Evolutionary conservation across 2,113 vertebrate species (phyloP).

Genomic region (Lepus europaeus): DNA sequence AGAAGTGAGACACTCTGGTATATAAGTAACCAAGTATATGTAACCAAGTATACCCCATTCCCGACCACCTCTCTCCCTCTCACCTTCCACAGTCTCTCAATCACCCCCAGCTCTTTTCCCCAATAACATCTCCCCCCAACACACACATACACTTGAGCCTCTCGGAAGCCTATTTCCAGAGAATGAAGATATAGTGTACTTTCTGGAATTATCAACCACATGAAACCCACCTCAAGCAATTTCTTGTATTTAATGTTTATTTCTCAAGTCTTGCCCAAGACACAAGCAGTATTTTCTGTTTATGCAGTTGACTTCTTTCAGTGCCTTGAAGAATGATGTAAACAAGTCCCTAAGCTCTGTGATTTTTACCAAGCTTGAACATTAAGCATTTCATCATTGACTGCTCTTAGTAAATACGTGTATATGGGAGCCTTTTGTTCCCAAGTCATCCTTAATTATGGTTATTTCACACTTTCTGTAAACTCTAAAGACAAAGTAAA

Average conservation of each 20-base stretch:
- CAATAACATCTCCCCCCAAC: too few relatives aligned
- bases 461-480: conserved; percentile 58
- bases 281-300: conserved; percentile 44
- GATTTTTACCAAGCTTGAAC: conserved; percentile 19
- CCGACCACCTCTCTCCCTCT: not conserved
- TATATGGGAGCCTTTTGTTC: not conserved
- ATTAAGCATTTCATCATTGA: conserved; percentile 17
- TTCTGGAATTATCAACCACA: conserved; percentile 50
- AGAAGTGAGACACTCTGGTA: not conserved
- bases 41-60: not conserved
- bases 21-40: not conserved
- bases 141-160: not conserved
- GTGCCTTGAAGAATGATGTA: conserved; percentile 50
- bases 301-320: conserved; percentile 47
- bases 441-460: conserved; percentile 64
- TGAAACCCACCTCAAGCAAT: conserved; percentile 42
- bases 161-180: conserved; percentile 42
- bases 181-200: conserved; percentile 27
- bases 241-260: conserved; percentile 63
- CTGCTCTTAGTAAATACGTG: not conserved
- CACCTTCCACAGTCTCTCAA: not conserved
- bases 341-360: not conserved
- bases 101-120: not conserved
- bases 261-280: not conserved
- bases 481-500: conserved; percentile 46